Percentiles rank a stretch among this genome's conserved stretches.
Evolutionary conservation across 2,113 vertebrate genomes (phyloP).

Genomic region (Prionailurus viverrinus): DNA sequence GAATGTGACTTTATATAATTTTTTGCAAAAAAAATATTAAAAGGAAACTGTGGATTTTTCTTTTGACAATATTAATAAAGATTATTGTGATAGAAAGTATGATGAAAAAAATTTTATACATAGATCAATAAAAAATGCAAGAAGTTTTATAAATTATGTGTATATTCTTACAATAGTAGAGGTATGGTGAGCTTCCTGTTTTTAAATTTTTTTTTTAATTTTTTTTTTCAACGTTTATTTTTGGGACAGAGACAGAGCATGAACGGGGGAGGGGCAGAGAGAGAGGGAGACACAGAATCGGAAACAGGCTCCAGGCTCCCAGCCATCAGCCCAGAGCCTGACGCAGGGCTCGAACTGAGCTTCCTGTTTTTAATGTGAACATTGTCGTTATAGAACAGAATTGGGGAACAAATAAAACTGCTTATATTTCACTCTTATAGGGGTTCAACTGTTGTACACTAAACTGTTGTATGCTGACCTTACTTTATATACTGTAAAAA

Average conservation of each 20-base stretch:
- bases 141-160: neutral
- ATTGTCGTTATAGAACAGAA: neutral
- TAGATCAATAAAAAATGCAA: neutral
- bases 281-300: no score
- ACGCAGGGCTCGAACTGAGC: neutral
- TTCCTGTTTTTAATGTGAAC: neutral
- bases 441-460: neutral
- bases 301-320: no score
- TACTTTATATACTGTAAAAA: neutral
- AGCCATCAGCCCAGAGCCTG: no score
- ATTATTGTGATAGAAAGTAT: neutral
- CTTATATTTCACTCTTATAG: neutral
- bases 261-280: no score
- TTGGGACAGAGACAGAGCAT: no score
- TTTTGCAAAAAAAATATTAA: neutral
- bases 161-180: neutral
- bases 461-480: neutral
- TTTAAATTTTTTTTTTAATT: neutral
- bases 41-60: neutral
- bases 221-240: no score
- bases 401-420: neutral
- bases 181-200: neutral
- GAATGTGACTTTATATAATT: neutral
- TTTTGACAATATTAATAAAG: neutral
- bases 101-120: neutral